Conservation (phyloP, 2,113 vertebrate genomes). For the Colistium nudipinnis region DNA sequence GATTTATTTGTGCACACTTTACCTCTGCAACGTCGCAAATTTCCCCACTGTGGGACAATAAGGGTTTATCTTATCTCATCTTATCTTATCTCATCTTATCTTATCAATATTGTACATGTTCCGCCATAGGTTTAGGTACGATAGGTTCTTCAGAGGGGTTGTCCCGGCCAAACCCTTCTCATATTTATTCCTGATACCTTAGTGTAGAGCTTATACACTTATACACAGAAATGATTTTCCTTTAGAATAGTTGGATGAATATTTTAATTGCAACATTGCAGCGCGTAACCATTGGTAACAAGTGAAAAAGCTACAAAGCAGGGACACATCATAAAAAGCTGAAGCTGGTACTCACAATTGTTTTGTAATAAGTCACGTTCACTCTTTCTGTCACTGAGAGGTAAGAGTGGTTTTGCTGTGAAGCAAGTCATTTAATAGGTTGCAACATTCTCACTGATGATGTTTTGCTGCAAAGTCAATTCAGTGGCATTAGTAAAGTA, state of each 20-base stretch:
- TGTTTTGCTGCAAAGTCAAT: no score
- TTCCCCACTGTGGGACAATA: no score
- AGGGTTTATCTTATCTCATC: no score
- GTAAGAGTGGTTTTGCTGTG: no score
- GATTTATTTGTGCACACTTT: no score
- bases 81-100: no score
- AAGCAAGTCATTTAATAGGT: no score
- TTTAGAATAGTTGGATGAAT: neutral
- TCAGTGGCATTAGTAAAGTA: no score
- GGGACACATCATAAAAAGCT: neutral
- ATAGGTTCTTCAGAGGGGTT: conserved; percentile 1
- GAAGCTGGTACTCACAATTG: neutral
- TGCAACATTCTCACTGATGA: no score
- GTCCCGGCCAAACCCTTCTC: neutral
- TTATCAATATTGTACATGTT: conserved; percentile 44
- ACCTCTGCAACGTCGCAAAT: no score
- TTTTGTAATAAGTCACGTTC: no score
- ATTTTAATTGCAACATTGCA: neutral
- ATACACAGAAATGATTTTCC: neutral
- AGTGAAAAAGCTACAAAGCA: neutral
- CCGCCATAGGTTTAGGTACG: neutral
- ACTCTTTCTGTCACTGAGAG: no score
- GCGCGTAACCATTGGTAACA: neutral
- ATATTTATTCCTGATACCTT: neutral
- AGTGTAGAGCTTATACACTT: neutral